Evolutionary conservation across 2,797 vertebrate species (phyloP).

Genomic region (Eremophila alpestris): DNA sequence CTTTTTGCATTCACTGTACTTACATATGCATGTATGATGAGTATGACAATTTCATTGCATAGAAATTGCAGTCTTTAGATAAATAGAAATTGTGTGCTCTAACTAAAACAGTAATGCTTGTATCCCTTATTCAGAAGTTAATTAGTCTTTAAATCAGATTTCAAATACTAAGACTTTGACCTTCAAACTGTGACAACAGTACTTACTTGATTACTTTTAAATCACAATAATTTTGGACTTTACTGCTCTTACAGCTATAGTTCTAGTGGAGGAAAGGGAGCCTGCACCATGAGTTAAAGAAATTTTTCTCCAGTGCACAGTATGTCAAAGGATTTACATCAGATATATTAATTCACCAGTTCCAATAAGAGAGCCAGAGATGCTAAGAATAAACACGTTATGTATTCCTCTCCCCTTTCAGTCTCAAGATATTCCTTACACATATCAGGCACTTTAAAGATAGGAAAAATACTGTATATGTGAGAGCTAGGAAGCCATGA

Average conservation of each 20-base stretch:
- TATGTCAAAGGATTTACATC: not conserved
- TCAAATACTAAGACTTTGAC: not conserved
- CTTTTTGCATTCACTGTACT: not conserved
- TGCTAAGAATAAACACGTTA: not conserved
- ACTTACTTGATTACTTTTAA: not conserved
- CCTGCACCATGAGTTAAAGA: not conserved
- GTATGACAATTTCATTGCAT: not conserved
- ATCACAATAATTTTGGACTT: not conserved
- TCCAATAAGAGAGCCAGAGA: not conserved
- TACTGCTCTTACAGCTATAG: not conserved
- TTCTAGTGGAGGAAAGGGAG: fast-evolving
- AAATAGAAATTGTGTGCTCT: not conserved
- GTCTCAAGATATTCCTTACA: not conserved
- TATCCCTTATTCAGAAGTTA: not conserved
- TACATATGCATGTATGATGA: no score
- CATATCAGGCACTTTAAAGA: not conserved
- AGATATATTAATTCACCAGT: not conserved
- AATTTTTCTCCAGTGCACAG: not conserved
- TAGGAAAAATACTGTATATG: not conserved
- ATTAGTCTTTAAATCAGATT: not conserved
- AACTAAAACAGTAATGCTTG: not conserved
- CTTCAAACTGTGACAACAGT: not conserved
- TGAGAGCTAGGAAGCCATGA: not conserved
- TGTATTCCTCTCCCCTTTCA: not conserved
- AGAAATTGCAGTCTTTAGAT: not conserved